Evolutionary conservation across 2,888 invertebrate genomes (phyloP), one percentile per base, ranked within the genome.

Genomic region (Phoenoteleia sp.): DNA sequence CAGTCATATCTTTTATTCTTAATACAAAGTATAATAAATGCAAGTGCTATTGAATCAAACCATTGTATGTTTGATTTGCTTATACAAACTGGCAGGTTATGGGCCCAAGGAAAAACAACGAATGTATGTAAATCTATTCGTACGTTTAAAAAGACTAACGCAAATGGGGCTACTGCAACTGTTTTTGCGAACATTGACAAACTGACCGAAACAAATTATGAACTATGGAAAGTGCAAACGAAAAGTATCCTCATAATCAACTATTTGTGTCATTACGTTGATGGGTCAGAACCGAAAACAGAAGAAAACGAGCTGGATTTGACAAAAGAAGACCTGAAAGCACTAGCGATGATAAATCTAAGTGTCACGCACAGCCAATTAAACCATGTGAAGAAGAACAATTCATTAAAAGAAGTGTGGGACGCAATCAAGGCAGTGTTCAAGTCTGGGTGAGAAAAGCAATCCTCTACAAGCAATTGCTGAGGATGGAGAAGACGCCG

Each of bases 401-500:
- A n/a, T n/a, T n/a, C n/a, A n/a, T n/a, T n/a, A n/a, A n/a, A n/a
- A n/a, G n/a, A n/a, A n/a, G n/a, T n/a, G n/a, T n/a, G n/a, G n/a
- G n/a, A n/a, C n/a, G n/a, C n/a, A n/a, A n/a, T n/a, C n/a, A n/a
- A n/a, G n/a, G n/a, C n/a, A n/a, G n/a, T n/a, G n/a, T n/a, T n/a
- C n/a, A n/a, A n/a, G n/a, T n/a, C n/a, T n/a, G n/a, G n/a, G 85
- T 88, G 3, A 72, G 84, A 9, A 87, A 88, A 54, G 77, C 85
- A 1, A 54, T 80, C 0, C 23, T 88, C 2, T 86, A 86, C 49
- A 85, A 86, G 21, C 87, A 87, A 19, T 45, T 88, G 17, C 42
- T 62, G 9, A 39, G 80, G 9, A 85, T 88, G 85, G 54, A 69
- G 54, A 85, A 87, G 58, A 45, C 85, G 0, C 6, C 69, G 0